A percentile compares a stretch with the other conserved stretches of the same genome.
Conservation (phyloP, 2,888 invertebrate genomes). For the Hedychridium roseum region DNA sequence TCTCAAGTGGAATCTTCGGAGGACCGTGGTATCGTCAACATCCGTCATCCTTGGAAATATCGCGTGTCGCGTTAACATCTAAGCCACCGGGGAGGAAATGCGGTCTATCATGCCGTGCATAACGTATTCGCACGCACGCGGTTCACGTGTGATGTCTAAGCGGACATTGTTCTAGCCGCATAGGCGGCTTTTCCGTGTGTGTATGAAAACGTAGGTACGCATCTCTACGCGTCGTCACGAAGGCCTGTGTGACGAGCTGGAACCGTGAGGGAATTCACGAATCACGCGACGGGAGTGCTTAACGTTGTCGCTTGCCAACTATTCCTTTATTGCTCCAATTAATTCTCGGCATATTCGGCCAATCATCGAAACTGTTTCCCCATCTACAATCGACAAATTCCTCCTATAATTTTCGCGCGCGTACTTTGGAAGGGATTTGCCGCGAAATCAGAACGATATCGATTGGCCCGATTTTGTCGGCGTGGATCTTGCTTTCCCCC, state of each 20-base stretch:
- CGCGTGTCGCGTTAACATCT: slow-evolving; percentile 41
- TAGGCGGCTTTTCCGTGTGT: too few species aligned
- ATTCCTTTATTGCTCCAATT: slow-evolving; percentile 36
- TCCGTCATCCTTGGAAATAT: slow-evolving; percentile 36
- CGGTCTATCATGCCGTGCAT: slow-evolving; percentile 18
- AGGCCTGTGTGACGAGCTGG: slow-evolving; percentile 36
- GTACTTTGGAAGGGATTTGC: not conserved
- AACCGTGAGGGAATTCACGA: slow-evolving; percentile 49
- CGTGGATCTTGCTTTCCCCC: too few species aligned
- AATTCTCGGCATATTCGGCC: not conserved
- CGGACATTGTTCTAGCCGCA: slow-evolving; percentile 18
- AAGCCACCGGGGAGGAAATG: slow-evolving; percentile 28
- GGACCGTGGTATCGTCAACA: too few species aligned
- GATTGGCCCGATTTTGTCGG: too few species aligned
- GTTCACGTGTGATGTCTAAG: slow-evolving; percentile 16
- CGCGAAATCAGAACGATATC: not conserved
- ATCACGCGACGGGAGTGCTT: slow-evolving; percentile 56
- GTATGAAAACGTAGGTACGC: slow-evolving; percentile 24
- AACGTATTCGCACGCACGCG: slow-evolving; percentile 13
- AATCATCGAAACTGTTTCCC: too few species aligned
- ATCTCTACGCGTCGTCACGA: slow-evolving; percentile 36
- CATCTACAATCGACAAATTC: too few species aligned
- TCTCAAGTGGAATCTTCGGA: too few species aligned
- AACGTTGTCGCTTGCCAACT: slow-evolving; percentile 48
- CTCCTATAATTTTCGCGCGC: not conserved